Conservation (phyloP, 2,888 invertebrate genomes). For the Ophion costatus region DNA sequence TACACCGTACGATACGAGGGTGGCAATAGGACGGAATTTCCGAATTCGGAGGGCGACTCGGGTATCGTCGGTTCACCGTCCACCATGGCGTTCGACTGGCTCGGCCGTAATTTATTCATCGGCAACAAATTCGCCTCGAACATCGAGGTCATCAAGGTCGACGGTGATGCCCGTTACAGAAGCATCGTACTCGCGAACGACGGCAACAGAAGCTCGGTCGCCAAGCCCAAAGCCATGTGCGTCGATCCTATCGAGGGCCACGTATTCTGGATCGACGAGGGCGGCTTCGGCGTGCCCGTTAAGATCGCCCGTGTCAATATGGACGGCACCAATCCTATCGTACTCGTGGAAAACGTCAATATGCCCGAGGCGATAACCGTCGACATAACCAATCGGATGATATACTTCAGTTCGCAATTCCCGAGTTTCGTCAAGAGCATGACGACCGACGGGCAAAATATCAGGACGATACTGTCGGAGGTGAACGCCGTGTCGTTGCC, state of each 20-base stretch:
- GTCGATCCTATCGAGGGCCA: slow-evolving; percentile 97
- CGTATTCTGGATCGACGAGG: slow-evolving; percentile 97
- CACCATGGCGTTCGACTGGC: slow-evolving; percentile 97
- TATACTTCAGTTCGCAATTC: slow-evolving; percentile 95
- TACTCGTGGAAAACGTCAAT: slow-evolving; percentile 89
- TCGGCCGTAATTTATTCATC: slow-evolving; percentile 96
- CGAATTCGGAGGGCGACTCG: slow-evolving; percentile 88
- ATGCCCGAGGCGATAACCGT: slow-evolving; percentile 94
- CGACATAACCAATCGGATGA: slow-evolving; percentile 91
- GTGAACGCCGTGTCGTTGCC: slow-evolving; percentile 90
- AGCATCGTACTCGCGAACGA: slow-evolving; percentile 95
- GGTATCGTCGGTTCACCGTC: slow-evolving; percentile 97
- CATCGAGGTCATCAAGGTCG: slow-evolving; percentile 94
- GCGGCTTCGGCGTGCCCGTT: slow-evolving; percentile 93
- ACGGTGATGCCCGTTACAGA: slow-evolving; percentile 93
- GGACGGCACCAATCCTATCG: slow-evolving; percentile 93
- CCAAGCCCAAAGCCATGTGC: slow-evolving; percentile 93
- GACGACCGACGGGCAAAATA: slow-evolving; percentile 89
- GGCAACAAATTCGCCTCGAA: slow-evolving; percentile 95
- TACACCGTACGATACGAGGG: slow-evolving; percentile 93
- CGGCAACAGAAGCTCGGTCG: slow-evolving; percentile 93
- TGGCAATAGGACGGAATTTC: slow-evolving; percentile 92
- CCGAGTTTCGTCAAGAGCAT: slow-evolving; percentile 90
- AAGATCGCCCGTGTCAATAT: slow-evolving; percentile 96
- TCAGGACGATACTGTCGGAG: slow-evolving; percentile 88